phyloP scores from a whole-genome alignment of 2,888 invertebrate species.

The Dolichopus griseipennis region DNA sequence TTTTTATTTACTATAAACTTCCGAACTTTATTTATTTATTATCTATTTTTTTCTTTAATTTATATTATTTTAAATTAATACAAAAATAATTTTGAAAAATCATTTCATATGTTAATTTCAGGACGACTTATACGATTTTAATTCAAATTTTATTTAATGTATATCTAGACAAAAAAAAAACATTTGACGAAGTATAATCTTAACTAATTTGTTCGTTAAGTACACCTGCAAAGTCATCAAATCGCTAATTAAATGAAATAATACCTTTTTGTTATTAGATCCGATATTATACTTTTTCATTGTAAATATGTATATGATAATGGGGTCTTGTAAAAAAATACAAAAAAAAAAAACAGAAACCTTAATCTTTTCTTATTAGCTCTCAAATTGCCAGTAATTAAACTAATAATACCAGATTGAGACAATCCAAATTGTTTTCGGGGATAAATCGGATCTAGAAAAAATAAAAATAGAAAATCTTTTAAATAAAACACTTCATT shows the following conservation, averaged over 20 bases:
- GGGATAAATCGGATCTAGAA: neutral
- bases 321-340: neutral
- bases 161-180: too few species aligned
- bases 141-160: too few species aligned
- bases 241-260: neutral
- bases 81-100: too few species aligned
- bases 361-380: neutral
- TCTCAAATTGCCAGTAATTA: neutral
- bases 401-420: neutral
- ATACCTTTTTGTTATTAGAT: neutral
- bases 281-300: neutral
- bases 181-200: neutral
- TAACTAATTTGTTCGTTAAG: neutral
- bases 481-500: neutral
- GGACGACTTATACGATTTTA: too few species aligned
- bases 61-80: too few species aligned
- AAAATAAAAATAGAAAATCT: neutral
- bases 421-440: neutral
- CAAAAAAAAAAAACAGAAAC: neutral
- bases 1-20: too few species aligned
- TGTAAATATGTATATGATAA: neutral
- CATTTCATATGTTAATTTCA: too few species aligned
- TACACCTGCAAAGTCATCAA: neutral
- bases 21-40: too few species aligned
- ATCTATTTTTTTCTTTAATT: too few species aligned